Percentiles rank a stretch among this genome's conserved stretches.
These are phyloP conservation scores for Gnathonemus longibarbis DNA, from an alignment of 2,113 vertebrate species.

Conservation along the genomic window DNA sequence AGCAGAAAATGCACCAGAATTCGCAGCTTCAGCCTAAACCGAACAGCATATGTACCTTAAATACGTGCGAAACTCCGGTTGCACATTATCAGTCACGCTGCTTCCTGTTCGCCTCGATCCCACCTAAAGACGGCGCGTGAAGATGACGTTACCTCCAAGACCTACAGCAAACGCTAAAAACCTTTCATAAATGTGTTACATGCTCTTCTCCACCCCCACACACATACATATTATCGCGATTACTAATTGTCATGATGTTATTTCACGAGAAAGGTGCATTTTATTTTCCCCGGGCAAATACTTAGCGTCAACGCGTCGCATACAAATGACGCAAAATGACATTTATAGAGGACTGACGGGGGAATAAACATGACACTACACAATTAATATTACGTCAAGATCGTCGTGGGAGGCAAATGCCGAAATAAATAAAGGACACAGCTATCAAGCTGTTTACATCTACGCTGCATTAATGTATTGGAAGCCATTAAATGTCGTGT, in stretches of 20 bases:
- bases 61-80: slow-evolving; percentile 37
- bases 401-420: neutral
- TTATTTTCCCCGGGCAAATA: neutral
- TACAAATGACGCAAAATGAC: neutral
- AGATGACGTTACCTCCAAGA: neutral
- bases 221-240: neutral
- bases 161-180: neutral
- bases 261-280: neutral
- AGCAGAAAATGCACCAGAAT: neutral
- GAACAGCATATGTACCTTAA: slow-evolving; percentile 17
- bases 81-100: slow-evolving; percentile 48
- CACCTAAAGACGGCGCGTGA: neutral
- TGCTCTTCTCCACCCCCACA: neutral
- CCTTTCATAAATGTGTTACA: neutral
- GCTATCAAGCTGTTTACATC: neutral
- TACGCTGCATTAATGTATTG: neutral
- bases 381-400: neutral
- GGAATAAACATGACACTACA: neutral
- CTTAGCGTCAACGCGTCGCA: neutral
- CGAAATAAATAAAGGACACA: neutral
- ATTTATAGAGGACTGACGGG: neutral
- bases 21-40: neutral
- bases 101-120: slow-evolving; percentile 46
- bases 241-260: neutral
- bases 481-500: neutral